Base-by-base conservation (phyloP, 2,113 vertebrate genomes). In the Crotalus tigris region DNA sequence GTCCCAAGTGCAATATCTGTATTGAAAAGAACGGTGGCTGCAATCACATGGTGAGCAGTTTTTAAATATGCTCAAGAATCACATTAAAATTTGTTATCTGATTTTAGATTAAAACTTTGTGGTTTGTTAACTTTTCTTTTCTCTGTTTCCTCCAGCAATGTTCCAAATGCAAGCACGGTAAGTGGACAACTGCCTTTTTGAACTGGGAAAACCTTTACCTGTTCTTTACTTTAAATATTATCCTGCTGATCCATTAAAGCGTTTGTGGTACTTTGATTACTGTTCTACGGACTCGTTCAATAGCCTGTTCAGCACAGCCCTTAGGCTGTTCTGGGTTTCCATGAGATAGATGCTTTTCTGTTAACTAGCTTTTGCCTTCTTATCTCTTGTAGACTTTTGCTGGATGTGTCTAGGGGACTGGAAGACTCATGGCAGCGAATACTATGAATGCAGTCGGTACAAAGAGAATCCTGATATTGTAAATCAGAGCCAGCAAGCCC, bases 1-100 rank as follows among this genome's bases (percentile, higher is more conserved):
- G 99, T 99, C 99, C 99, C 90, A 99, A 99, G 98, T 99, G 99
- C 98, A 99, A 99, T 99, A 99, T 99, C 98, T 99, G 99, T 98
- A 99, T 99, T 97, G 99, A 99, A 98, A 99, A 99, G 98, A 99
- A 99, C 0, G 99, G 99, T 97, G 99, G 99, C 96, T 99, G 99
- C 97, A 99, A 99, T 98, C 99, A 99, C 98, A 99, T 99, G 99
- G 99, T 99, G 97, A 99, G 99, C 98, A 96, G 93, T 94, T 91
- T 90, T 92, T 89, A 57, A 61, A 54, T 49, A 85, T 33, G 24
- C 75, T 33, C 24, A 87, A 58, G 57, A 93, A 39, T 55, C 8
- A 10, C 57, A 9, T 93, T 81, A n/a, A 85, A 33, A 64, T 29
- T 92, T 81, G 39, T 59, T 64, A 0, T 0, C 86, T 93, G 90